These are phyloP conservation scores for Bombyx mandarina DNA, from an alignment of 1,140 invertebrate genomes.

Conservation along the genomic window DNA sequence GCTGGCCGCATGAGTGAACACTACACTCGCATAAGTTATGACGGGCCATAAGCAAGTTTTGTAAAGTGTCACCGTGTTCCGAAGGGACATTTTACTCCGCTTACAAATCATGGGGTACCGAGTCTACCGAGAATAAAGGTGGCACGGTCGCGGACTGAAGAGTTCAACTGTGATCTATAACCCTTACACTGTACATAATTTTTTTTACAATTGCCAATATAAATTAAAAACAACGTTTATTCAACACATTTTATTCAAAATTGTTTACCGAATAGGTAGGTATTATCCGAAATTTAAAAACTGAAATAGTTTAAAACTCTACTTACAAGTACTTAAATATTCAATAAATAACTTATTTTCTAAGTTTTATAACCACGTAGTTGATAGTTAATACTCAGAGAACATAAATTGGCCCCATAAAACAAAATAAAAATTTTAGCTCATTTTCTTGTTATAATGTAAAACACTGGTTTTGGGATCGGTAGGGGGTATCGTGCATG, in stretches of 20 bases:
- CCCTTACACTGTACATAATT: neutral
- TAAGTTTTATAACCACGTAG: slow-evolving; percentile 41
- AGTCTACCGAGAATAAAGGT: no score
- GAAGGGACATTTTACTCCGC: no score
- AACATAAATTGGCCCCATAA: slow-evolving; percentile 61
- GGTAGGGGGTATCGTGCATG: no score
- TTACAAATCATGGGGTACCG: no score
- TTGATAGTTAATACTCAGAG: slow-evolving; percentile 29
- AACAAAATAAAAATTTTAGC: slow-evolving; percentile 38
- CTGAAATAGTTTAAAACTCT: slow-evolving; percentile 60
- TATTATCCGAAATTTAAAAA: slow-evolving; percentile 42
- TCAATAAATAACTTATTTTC: slow-evolving; percentile 65
- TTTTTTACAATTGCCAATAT: slow-evolving; percentile 2
- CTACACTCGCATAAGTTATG: no score
- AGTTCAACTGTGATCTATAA: no score
- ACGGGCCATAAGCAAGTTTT: no score
- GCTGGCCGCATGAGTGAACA: no score
- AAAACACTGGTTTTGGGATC: slow-evolving; percentile 5
- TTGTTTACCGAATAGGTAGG: slow-evolving; percentile 55
- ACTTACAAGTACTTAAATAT: slow-evolving; percentile 48
- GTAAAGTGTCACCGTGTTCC: no score
- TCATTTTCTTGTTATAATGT: slow-evolving; percentile 26
- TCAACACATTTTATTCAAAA: slow-evolving; percentile 66
- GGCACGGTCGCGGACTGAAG: no score
- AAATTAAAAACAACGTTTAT: slow-evolving; percentile 13